These are phyloP conservation scores for Exephanes ischioxanthus DNA, from an alignment of 2,888 invertebrate species.

Conservation along the genomic window DNA sequence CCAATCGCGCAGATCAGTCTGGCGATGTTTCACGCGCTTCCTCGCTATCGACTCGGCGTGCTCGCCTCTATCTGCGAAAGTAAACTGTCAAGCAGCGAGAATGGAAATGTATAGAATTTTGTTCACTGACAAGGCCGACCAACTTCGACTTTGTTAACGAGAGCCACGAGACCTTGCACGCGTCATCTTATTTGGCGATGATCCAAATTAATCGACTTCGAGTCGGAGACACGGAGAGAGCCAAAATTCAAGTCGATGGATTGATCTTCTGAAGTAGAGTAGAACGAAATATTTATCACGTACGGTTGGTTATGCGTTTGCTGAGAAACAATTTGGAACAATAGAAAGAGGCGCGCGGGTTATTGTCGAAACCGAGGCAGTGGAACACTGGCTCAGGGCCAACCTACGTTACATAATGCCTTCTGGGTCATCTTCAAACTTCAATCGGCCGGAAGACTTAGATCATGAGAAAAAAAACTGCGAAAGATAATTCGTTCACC, in stretches of 20 bases:
- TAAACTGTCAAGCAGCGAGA: slow-evolving; percentile 12
- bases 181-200: slow-evolving; percentile 29
- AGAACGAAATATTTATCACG: background rate
- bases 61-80: background rate
- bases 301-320: background rate
- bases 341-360: slow-evolving; percentile 22
- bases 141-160: background rate
- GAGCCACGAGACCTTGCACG: slow-evolving; percentile 15
- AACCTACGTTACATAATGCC: slow-evolving; percentile 75
- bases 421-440: slow-evolving; percentile 55
- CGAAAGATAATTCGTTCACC: background rate
- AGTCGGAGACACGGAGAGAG: background rate
- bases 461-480: background rate
- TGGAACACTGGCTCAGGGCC: slow-evolving; percentile 76
- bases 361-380: slow-evolving; percentile 68
- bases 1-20: slow-evolving; percentile 21
- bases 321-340: slow-evolving; percentile 4
- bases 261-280: background rate
- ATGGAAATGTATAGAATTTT: background rate
- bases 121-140: slow-evolving; percentile 58
- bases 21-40: slow-evolving; percentile 4
- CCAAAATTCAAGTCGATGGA: background rate
- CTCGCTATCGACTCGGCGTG: slow-evolving; percentile 35
- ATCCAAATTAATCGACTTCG: slow-evolving; percentile 16
- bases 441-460: slow-evolving; percentile 25